A percentile compares a stretch with the other conserved stretches of the same genome.
These are phyloP conservation scores for Eucera pruinosa DNA, from an alignment of 2,888 invertebrate species.

Conservation along the genomic window DNA sequence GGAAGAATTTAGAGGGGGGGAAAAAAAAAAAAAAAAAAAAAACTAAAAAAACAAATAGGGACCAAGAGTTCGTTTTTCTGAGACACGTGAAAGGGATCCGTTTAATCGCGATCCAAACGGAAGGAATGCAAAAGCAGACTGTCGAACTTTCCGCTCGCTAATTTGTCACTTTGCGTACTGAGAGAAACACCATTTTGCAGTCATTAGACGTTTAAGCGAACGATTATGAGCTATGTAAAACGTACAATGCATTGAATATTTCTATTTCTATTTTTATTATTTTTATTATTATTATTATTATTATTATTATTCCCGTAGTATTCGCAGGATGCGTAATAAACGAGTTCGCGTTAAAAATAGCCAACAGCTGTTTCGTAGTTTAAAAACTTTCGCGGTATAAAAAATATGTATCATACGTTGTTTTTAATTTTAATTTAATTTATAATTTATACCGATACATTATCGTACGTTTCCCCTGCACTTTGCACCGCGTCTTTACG, in stretches of 20 bases:
- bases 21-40: too few relatives aligned
- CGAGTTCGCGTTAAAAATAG: background rate
- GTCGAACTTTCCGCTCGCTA: constrained; percentile 45
- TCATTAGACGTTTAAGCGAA: constrained; percentile 42
- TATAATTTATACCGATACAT: constrained; percentile 32
- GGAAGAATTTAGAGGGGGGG: constrained; percentile 53
- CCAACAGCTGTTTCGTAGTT: background rate
- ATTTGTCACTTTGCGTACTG: constrained; percentile 52
- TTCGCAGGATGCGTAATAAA: background rate
- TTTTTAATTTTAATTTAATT: constrained; percentile 34
- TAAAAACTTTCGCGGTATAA: background rate
- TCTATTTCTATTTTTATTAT: background rate
- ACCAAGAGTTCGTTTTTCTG: constrained; percentile 79
- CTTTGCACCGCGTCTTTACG: background rate
- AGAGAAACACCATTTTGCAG: constrained; percentile 55
- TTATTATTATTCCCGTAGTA: too few relatives aligned
- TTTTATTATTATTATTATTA: too few relatives aligned
- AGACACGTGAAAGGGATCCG: constrained; percentile 25
- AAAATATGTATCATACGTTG: constrained; percentile 19
- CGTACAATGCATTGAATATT: background rate
- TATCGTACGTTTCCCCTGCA: background rate
- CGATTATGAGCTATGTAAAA: background rate
- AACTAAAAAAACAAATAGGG: constrained; percentile 76
- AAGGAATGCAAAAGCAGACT: constrained; percentile 18
- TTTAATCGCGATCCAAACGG: constrained; percentile 24